Conservation (phyloP, 2,113 vertebrate species). For the Elaphurus davidianus region DNA sequence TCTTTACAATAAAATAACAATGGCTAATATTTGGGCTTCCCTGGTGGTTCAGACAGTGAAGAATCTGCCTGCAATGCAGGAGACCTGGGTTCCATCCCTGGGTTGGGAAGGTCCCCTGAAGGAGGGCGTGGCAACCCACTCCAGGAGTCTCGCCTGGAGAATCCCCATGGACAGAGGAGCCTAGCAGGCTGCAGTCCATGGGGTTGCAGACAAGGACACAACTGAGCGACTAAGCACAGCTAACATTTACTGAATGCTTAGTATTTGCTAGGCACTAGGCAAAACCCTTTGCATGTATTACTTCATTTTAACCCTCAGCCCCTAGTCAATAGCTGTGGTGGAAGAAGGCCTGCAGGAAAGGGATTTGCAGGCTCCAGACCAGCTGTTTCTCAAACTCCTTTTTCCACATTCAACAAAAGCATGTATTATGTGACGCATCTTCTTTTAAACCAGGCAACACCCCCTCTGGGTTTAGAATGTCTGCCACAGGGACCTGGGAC, state of each 20-base stretch:
- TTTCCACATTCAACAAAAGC: background rate
- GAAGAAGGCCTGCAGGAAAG: background rate
- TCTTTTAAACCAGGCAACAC: background rate
- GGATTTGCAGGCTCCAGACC: background rate
- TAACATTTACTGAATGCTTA: background rate
- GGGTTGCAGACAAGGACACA: background rate
- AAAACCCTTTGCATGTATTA: background rate
- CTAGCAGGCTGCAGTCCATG: background rate
- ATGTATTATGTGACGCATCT: background rate
- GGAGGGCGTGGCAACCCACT: background rate
- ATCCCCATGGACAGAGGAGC: background rate
- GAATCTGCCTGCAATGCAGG: background rate
- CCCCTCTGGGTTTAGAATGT: background rate
- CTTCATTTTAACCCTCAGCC: background rate
- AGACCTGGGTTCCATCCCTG: background rate
- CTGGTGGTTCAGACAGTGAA: background rate
- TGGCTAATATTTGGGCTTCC: background rate
- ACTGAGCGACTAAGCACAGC: background rate
- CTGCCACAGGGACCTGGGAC: background rate
- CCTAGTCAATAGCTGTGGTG: background rate
- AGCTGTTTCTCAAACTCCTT: slow-evolving; percentile 4
- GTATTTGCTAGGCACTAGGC: background rate
- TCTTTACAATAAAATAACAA: background rate
- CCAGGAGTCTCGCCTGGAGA: background rate
- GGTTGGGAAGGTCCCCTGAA: background rate